phyloP scores from a whole-genome alignment of 2,888 invertebrate species.

The Pollenia angustigena region DNA sequence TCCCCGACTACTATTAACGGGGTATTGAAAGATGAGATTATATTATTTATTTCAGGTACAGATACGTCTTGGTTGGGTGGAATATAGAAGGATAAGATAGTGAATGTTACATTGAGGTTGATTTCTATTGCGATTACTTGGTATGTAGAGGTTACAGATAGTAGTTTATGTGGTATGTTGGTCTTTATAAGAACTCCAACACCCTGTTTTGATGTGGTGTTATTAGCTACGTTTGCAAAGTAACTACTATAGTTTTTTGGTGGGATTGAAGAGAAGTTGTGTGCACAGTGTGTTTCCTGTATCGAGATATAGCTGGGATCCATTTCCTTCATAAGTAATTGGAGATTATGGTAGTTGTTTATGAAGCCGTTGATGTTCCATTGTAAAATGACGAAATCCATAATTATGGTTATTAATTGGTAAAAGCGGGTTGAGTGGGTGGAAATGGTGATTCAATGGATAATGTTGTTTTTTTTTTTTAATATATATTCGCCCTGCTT shows the following conservation, averaged over 20 bases:
- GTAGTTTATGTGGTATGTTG: not conserved
- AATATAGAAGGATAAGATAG: too few species aligned
- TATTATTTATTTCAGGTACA: not conserved
- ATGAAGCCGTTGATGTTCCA: not conserved
- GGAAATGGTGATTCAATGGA: too few species aligned
- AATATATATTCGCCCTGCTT: too few species aligned
- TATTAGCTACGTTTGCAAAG: not conserved
- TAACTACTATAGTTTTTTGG: not conserved
- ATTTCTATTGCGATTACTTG: too few species aligned
- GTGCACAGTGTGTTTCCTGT: not conserved
- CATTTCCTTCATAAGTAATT: not conserved
- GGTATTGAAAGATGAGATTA: not conserved
- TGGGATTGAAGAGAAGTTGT: not conserved
- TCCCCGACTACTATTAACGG: not conserved
- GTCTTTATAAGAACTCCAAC: not conserved
- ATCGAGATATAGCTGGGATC: too few species aligned
- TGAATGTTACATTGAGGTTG: slow-evolving; percentile 3
- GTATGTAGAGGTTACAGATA: not conserved
- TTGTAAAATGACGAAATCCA: not conserved
- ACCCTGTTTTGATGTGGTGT: not conserved
- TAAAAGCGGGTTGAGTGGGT: too few species aligned
- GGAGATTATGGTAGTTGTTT: not conserved
- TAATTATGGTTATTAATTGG: too few species aligned
- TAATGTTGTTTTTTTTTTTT: too few species aligned
- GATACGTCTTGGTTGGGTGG: not conserved